Percentiles rank a stretch among this genome's conserved stretches.
Conservation (phyloP, 2,797 vertebrate genomes). For the Semaprochilodus insignis region DNA sequence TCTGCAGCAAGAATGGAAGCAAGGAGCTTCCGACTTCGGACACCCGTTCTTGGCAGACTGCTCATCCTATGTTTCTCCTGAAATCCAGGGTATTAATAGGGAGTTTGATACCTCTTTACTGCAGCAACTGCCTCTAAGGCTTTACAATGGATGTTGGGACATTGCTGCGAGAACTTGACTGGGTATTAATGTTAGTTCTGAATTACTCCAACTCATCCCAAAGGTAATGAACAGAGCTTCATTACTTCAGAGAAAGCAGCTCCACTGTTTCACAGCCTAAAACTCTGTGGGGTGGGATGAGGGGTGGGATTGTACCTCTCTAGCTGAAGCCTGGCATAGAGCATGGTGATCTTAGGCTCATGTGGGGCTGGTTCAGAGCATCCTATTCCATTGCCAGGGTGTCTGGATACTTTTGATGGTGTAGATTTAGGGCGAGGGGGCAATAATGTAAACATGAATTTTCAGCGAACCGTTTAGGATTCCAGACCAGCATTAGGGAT, state of each 20-base stretch:
- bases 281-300: too few relatives aligned
- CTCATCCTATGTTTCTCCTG: not conserved
- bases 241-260: not conserved
- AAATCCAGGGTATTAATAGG: not conserved
- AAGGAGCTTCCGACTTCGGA: not conserved
- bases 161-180: not conserved
- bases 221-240: not conserved
- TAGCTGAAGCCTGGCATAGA: too few relatives aligned
- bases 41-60: not conserved
- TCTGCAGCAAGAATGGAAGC: too few relatives aligned
- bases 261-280: not conserved
- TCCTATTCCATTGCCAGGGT: too few relatives aligned
- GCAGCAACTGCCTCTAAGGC: not conserved
- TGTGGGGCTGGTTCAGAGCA: too few relatives aligned
- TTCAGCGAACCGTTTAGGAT: not conserved
- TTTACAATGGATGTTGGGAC: not conserved
- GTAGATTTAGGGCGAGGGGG: not conserved
- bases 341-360: too few relatives aligned
- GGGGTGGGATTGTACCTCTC: too few relatives aligned
- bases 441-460: not conserved
- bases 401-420: not conserved
- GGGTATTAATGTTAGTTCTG: too few relatives aligned
- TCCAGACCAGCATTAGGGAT: conserved; percentile 31
- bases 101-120: not conserved
- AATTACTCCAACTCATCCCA: not conserved